A percentile compares a stretch with the other conserved stretches of the same genome.
Evolutionary conservation across 37 sponge, comb jelly and placozoan species (phyloP).

Genomic region (Agelas oroides): DNA sequence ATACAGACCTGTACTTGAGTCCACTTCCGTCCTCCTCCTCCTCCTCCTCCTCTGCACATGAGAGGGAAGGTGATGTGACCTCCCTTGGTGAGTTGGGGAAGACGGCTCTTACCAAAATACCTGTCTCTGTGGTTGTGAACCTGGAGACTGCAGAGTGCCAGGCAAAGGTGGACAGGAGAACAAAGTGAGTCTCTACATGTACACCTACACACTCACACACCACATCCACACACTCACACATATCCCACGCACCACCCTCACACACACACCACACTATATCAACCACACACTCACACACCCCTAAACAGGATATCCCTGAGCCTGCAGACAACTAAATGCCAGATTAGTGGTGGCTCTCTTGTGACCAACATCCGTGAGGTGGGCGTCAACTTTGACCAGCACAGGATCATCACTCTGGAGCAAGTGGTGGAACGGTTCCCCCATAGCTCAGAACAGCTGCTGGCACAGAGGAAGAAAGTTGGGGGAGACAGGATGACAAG

Average conservation of each 20-base stretch:
- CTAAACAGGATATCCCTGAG: constrained; percentile 34
- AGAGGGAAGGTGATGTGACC: background rate
- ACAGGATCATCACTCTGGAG: constrained; percentile 46
- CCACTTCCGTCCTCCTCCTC: no score
- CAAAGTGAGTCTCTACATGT: constrained; percentile 26
- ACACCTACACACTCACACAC: background rate
- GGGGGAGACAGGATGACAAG: background rate
- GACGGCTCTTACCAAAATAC: background rate
- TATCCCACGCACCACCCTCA: no score
- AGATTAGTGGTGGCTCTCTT: constrained; percentile 16
- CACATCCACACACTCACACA: no score
- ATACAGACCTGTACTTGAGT: no score
- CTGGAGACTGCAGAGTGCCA: constrained; percentile 15
- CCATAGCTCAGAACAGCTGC: background rate
- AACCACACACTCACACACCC: no score
- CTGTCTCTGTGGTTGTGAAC: constrained; percentile 19
- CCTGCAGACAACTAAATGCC: constrained; percentile 4
- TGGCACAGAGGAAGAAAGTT: background rate
- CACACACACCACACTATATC: no score
- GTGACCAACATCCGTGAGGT: constrained; percentile 16
- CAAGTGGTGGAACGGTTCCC: constrained; percentile 46
- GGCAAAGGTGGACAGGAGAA: constrained; percentile 21
- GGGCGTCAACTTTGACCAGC: constrained; percentile 52
- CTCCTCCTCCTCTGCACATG: no score
- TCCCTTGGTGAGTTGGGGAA: constrained; percentile 9